A percentile compares a stretch with the other conserved stretches of the same genome.
phyloP scores from a whole-genome alignment of 1,140 invertebrate genomes.

The Delia radicum region DNA sequence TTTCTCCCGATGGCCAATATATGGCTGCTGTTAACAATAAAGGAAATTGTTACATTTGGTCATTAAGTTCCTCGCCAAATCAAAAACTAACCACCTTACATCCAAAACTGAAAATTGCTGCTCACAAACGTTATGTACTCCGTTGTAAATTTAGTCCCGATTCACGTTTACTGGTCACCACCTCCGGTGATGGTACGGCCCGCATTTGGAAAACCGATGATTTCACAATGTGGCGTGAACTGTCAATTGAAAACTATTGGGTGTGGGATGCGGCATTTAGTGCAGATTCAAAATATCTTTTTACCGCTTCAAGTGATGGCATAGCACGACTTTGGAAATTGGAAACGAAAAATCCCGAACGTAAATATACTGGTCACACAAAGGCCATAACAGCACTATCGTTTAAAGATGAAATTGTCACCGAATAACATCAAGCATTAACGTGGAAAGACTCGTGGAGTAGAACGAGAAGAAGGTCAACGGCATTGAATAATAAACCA shows the following conservation, averaged over 20 bases:
- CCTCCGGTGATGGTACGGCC: conserved; percentile 90
- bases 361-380: conserved; percentile 93
- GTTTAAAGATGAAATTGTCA: conserved; percentile 77
- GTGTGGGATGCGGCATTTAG: conserved; percentile 98
- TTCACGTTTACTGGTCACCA: conserved; percentile 89
- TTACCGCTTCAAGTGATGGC: conserved; percentile 90
- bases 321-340: conserved; percentile 90
- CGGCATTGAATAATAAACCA: background rate
- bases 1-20: conserved; percentile 80
- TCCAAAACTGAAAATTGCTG: conserved; percentile 77
- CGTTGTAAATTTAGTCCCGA: conserved; percentile 95
- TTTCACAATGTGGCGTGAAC: conserved; percentile 75
- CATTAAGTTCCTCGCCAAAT: conserved; percentile 61
- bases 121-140: conserved; percentile 85
- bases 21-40: conserved; percentile 95
- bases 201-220: conserved; percentile 87
- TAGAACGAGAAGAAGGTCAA: background rate
- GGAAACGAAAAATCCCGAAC: conserved; percentile 76
- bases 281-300: conserved; percentile 90
- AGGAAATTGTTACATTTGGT: conserved; percentile 89
- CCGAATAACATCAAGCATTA: conserved; percentile 36
- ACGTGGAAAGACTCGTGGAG: background rate
- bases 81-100: conserved; percentile 72
- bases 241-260: conserved; percentile 84
- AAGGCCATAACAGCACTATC: conserved; percentile 93